Evolutionary conservation across 2,888 invertebrate genomes (phyloP).

Genomic region (Callosobruchus maculatus): DNA sequence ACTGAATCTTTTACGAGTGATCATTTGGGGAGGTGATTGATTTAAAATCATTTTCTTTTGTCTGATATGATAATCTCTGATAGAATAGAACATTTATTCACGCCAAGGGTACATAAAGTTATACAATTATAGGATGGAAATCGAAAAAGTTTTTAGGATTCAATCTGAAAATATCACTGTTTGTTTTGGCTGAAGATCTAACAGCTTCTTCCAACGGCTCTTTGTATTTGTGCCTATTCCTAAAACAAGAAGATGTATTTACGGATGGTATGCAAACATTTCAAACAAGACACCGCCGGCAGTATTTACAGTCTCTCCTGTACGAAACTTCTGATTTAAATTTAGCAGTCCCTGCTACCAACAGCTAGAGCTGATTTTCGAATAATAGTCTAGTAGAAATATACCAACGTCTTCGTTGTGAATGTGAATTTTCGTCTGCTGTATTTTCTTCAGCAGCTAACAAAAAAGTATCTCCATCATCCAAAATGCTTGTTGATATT

Average conservation of each 20-base stretch:
- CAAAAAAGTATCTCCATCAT: too few relatives aligned
- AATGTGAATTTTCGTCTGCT: too few relatives aligned
- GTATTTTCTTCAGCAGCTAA: too few relatives aligned
- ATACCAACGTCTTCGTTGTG: too few relatives aligned
- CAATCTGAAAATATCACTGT: neutral
- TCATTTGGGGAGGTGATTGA: too few relatives aligned
- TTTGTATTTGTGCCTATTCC: neutral
- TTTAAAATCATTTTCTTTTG: too few relatives aligned
- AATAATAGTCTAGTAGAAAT: neutral
- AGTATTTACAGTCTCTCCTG: neutral
- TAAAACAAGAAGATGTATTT: neutral
- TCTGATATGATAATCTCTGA: too few relatives aligned
- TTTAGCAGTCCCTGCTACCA: neutral
- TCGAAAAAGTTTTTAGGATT: neutral
- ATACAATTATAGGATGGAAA: too few relatives aligned
- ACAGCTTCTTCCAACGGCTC: neutral
- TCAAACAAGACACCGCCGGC: neutral
- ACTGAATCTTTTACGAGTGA: too few relatives aligned
- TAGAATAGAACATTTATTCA: too few relatives aligned
- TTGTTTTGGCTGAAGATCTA: neutral
- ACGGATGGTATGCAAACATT: neutral
- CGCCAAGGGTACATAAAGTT: too few relatives aligned
- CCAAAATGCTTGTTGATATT: too few relatives aligned
- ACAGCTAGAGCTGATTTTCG: neutral
- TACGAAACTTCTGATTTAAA: neutral